phyloP scores from a whole-genome alignment of 64 coral and sea anemone species.

The Exaiptasia diaphana region DNA sequence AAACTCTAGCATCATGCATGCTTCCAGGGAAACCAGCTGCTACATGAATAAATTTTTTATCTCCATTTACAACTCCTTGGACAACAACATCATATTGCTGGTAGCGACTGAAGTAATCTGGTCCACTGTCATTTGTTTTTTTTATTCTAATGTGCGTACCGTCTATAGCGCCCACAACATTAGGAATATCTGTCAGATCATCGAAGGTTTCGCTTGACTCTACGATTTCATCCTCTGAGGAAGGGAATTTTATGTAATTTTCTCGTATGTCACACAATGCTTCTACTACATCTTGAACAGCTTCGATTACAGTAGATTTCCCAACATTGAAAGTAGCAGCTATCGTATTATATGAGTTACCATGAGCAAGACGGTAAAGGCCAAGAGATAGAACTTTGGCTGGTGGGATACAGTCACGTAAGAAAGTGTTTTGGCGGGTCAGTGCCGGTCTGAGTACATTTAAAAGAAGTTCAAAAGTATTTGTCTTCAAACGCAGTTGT shows the following conservation, averaged over 20 bases:
- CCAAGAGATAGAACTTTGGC: neutral
- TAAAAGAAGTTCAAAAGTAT: constrained; percentile 24
- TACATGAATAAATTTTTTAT: constrained; percentile 4
- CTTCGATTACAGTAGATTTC: constrained; percentile 7
- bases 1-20: constrained; percentile 40
- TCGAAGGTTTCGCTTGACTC: constrained; percentile 39
- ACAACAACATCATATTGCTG: constrained; percentile 4
- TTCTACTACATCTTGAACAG: constrained; percentile 4
- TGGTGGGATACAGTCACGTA: neutral
- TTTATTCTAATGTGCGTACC: no score
- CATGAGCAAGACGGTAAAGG: constrained; percentile 4
- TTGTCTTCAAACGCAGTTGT: constrained; percentile 33
- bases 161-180: no score
- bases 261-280: neutral
- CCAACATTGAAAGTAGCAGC: constrained; percentile 7
- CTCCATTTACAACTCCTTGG: constrained; percentile 6
- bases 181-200: constrained; percentile 12
- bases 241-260: constrained; percentile 40
- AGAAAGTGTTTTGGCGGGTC: neutral
- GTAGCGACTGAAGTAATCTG: neutral
- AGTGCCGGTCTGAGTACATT: neutral
- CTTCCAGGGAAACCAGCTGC: constrained; percentile 21
- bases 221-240: constrained; percentile 7
- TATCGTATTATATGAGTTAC: constrained; percentile 2
- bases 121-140: constrained; percentile 2